Conservation (phyloP, 1,140 invertebrate species). For the Notospermus geniculatus region DNA sequence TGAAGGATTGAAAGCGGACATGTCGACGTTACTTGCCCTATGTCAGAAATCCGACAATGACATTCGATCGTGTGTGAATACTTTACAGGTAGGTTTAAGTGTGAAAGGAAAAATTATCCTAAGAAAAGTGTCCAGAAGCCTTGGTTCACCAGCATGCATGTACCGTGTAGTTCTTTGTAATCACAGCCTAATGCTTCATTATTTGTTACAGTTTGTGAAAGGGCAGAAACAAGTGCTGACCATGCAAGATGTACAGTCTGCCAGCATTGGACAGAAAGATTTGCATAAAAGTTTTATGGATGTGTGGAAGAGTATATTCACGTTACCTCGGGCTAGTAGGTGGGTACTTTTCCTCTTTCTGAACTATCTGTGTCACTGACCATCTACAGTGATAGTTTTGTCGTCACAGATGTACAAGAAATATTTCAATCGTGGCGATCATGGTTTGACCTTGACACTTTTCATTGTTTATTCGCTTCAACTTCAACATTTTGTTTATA, state of each 20-base stretch:
- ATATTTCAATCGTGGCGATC: constrained; percentile 1
- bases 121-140: too few relatives aligned
- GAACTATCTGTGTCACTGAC: too few relatives aligned
- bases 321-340: constrained; percentile 55
- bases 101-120: too few relatives aligned
- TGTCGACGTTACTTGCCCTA: constrained; percentile 68
- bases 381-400: too few relatives aligned
- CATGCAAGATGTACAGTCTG: constrained; percentile 66
- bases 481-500: too few relatives aligned
- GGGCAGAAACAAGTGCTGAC: constrained; percentile 60
- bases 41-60: constrained; percentile 82
- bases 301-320: constrained; percentile 81
- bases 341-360: too few relatives aligned
- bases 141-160: too few relatives aligned
- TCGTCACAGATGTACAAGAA: too few relatives aligned
- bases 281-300: constrained; percentile 79
- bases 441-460: background rate
- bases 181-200: too few relatives aligned
- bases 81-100: constrained; percentile 67
- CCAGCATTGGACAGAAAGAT: constrained; percentile 81
- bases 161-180: too few relatives aligned
- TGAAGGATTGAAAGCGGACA: constrained; percentile 72
- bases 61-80: constrained; percentile 82
- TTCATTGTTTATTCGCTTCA: background rate
- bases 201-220: constrained; percentile 64